A percentile compares a stretch with the other conserved stretches of the same genome.
Evolutionary conservation across 2,888 invertebrate genomes (phyloP).

Genomic region (Noctua janthina): DNA sequence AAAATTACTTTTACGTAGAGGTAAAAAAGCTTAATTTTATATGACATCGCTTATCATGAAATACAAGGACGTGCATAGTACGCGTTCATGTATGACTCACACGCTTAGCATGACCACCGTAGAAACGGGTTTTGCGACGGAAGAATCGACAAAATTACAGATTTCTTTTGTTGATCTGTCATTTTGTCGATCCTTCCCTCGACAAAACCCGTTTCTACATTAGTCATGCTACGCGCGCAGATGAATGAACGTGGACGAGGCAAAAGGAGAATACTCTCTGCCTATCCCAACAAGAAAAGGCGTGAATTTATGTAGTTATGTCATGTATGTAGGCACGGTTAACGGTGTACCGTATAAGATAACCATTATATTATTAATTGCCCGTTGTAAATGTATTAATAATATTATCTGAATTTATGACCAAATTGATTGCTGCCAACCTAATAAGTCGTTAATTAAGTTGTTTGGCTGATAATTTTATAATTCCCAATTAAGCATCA

Average conservation of each 20-base stretch:
- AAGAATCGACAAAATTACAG: too few relatives aligned
- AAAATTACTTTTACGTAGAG: neutral
- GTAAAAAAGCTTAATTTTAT: neutral
- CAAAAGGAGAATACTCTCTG: neutral
- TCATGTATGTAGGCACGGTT: neutral
- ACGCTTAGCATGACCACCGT: too few relatives aligned
- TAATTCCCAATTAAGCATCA: conserved; percentile 10
- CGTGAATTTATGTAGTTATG: neutral
- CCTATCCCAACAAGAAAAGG: neutral
- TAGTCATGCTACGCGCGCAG: too few relatives aligned
- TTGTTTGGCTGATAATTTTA: conserved; percentile 4
- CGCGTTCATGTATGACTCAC: neutral
- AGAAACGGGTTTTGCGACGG: too few relatives aligned
- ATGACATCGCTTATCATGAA: neutral
- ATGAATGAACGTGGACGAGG: neutral
- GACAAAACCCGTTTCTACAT: too few relatives aligned
- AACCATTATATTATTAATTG: conserved; percentile 1
- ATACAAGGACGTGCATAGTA: neutral
- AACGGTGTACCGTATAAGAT: neutral
- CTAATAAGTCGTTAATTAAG: neutral
- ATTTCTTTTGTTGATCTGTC: too few relatives aligned
- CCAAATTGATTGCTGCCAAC: conserved; percentile 12
- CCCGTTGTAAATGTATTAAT: neutral
- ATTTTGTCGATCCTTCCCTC: too few relatives aligned
- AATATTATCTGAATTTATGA: neutral